Conservation (phyloP, 2,113 vertebrate species). For the Mustelus asterias region DNA sequence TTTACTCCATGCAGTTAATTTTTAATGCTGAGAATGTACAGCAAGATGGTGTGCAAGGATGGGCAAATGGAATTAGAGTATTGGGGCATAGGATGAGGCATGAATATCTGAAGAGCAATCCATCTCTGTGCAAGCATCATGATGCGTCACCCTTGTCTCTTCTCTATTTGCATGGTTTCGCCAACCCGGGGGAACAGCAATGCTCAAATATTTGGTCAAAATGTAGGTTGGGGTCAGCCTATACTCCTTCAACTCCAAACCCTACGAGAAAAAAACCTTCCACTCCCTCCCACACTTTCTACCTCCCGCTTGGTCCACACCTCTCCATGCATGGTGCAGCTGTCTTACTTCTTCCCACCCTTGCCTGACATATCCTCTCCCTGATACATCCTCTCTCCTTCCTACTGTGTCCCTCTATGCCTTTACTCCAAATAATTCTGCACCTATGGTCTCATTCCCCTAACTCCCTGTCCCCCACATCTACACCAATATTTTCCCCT, state of each 20-base stretch:
- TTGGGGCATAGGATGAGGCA: not conserved
- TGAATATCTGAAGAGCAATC: not conserved
- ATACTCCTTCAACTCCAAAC: not conserved
- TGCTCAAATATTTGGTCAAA: not conserved
- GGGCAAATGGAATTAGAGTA: not conserved
- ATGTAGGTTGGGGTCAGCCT: not conserved
- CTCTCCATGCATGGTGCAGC: not conserved
- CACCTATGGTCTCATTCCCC: too few relatives aligned
- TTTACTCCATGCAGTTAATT: not conserved
- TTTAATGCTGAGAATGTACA: not conserved
- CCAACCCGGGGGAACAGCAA: not conserved
- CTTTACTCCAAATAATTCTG: too few relatives aligned
- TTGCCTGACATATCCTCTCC: not conserved
- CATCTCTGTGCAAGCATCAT: not conserved
- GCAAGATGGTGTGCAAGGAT: not conserved
- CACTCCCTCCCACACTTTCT: not conserved
- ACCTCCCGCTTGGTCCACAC: not conserved
- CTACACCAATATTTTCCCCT: not conserved
- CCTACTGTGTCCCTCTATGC: not conserved
- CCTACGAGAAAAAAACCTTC: not conserved
- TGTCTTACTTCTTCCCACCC: not conserved
- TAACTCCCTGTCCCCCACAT: too few relatives aligned
- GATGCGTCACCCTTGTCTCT: not conserved
- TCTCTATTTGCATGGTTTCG: not conserved
- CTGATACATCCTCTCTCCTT: not conserved